phyloP scores from a whole-genome alignment of 2,113 vertebrate genomes.

The Cavia porcellus region DNA sequence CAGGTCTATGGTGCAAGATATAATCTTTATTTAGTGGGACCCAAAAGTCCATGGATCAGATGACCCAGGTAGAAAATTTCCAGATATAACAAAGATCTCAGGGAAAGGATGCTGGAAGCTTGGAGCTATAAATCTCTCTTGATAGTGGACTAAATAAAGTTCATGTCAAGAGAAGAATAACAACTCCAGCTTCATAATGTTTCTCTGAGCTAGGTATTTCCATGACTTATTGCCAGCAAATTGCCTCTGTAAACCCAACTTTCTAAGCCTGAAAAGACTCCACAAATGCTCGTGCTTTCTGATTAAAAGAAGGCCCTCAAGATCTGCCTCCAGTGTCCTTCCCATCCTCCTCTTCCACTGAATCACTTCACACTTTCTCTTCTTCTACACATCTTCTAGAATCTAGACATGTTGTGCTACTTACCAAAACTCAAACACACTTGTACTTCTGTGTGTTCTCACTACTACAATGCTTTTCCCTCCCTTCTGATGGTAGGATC shows the following conservation, averaged over 20 bases:
- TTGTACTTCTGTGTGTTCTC: neutral
- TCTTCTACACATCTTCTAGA: neutral
- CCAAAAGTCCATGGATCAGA: conserved; percentile 42
- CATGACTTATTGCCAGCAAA: conserved; percentile 30
- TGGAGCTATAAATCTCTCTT: conserved; percentile 2
- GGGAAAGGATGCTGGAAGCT: neutral
- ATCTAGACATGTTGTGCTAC: neutral
- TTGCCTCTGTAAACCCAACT: neutral
- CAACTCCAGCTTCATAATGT: conserved; percentile 21
- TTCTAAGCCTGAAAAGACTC: conserved; percentile 8
- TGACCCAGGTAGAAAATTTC: conserved; percentile 26
- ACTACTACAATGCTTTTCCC: neutral
- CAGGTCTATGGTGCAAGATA: neutral
- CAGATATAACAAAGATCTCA: conserved; percentile 34
- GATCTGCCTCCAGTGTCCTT: neutral
- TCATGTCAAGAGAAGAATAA: conserved; percentile 38
- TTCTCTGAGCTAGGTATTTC: conserved; percentile 54
- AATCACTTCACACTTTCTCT: neutral
- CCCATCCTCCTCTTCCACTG: neutral
- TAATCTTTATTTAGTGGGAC: neutral
- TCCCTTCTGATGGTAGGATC: neutral
- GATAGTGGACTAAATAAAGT: conserved; percentile 2
- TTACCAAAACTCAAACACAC: neutral
- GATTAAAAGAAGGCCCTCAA: neutral
- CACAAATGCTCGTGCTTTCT: neutral